Conservation (phyloP, 2,797 vertebrate genomes). For the Podarcis siculus region DNA sequence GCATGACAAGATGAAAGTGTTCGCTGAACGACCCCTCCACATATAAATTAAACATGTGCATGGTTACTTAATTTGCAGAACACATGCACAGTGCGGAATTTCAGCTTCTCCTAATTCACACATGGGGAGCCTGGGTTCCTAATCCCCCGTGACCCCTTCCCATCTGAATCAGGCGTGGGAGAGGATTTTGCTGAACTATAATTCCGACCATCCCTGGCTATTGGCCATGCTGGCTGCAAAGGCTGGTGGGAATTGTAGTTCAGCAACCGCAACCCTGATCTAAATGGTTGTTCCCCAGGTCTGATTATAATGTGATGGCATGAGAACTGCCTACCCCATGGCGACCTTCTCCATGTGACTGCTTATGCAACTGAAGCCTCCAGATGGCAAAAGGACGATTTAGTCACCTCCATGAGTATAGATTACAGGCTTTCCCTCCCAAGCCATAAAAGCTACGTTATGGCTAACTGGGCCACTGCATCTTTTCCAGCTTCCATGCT, state of each 20-base stretch:
- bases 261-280: too few relatives aligned
- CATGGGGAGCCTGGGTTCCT: neutral
- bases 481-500: neutral
- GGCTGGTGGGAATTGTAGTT: too few relatives aligned
- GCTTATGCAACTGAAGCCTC: slow-evolving; percentile 37
- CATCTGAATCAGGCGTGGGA: too few relatives aligned
- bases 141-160: neutral
- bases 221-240: too few relatives aligned
- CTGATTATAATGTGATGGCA: neutral
- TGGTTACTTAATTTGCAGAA: too few relatives aligned
- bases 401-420: slow-evolving; percentile 33
- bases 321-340: neutral
- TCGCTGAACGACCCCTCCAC: too few relatives aligned
- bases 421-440: neutral
- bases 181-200: too few relatives aligned
- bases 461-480: neutral
- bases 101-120: neutral
- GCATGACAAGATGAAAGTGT: too few relatives aligned
- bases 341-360: neutral
- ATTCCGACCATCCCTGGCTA: too few relatives aligned
- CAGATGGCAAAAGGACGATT: slow-evolving; percentile 48
- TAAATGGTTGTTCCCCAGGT: neutral
- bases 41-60: neutral
- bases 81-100: too few relatives aligned
- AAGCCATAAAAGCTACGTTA: slow-evolving; percentile 41